phyloP scores from a whole-genome alignment of 2,888 invertebrate species.

The Nymphalis c-album region DNA sequence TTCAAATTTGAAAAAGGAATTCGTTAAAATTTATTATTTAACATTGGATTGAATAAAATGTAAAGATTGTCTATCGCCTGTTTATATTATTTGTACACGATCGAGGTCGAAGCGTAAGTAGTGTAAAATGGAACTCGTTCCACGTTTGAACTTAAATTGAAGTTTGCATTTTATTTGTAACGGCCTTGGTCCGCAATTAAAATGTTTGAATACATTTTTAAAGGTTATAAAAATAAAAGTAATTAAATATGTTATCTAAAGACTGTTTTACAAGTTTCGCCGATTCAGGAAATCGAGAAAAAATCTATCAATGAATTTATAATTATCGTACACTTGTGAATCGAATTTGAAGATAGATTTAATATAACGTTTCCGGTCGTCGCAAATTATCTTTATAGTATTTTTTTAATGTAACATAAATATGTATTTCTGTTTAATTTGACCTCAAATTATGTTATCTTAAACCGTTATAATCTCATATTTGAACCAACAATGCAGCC shows the following conservation, averaged over 20 bases:
- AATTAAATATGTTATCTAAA: slow-evolving; percentile 23
- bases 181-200: slow-evolving; percentile 45
- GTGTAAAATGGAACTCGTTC: slow-evolving; percentile 42
- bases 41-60: neutral
- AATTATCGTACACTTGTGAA: slow-evolving; percentile 24
- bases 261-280: slow-evolving; percentile 24
- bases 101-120: slow-evolving; percentile 40
- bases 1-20: neutral
- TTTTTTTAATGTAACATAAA: slow-evolving; percentile 16
- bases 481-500: slow-evolving; percentile 71
- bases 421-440: slow-evolving; percentile 20
- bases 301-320: slow-evolving; percentile 26
- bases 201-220: slow-evolving; percentile 41
- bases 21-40: too few relatives aligned
- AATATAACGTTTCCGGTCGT: slow-evolving; percentile 26
- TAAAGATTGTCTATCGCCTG: slow-evolving; percentile 31
- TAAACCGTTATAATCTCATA: slow-evolving; percentile 70
- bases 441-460: slow-evolving; percentile 33
- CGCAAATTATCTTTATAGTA: slow-evolving; percentile 22
- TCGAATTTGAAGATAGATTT: slow-evolving; percentile 27
- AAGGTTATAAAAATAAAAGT: slow-evolving; percentile 37
- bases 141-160: slow-evolving; percentile 42
- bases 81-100: slow-evolving; percentile 24
- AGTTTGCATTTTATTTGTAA: slow-evolving; percentile 44
- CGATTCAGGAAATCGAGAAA: slow-evolving; percentile 29